phyloP scores from a whole-genome alignment of 30 jellyfish, hydroid and myxozoan species.

The Pseudorhiza aurosa region DNA sequence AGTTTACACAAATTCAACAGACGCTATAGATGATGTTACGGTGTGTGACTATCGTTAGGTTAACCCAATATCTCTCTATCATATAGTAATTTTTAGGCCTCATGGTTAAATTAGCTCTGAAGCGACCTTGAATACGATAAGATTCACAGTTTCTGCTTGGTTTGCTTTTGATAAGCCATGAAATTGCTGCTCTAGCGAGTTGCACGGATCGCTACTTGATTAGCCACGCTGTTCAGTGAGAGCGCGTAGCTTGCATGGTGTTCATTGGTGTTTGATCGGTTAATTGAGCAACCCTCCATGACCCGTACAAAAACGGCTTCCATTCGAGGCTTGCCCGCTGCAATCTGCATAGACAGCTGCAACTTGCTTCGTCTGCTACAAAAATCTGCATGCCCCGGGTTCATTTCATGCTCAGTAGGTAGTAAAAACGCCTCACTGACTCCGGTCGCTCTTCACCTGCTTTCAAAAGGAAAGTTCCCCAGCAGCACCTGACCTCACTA shows the following conservation, averaged over 20 bases:
- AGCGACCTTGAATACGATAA: too few relatives aligned
- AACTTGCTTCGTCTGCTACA: conserved; percentile 27
- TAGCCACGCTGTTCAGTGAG: conserved; percentile 1
- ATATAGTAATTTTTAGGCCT: too few relatives aligned
- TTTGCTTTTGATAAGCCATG: background rate
- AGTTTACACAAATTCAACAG: too few relatives aligned
- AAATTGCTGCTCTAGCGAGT: background rate
- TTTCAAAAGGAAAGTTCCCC: background rate
- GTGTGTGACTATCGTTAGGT: too few relatives aligned
- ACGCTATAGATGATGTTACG: too few relatives aligned
- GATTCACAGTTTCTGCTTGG: background rate
- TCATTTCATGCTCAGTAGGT: conserved; percentile 3
- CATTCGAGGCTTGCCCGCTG: background rate
- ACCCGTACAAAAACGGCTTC: background rate
- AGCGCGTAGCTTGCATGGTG: background rate
- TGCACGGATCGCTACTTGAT: conserved; percentile 31
- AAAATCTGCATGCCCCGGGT: background rate
- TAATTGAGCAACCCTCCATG: background rate
- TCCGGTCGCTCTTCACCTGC: conserved; percentile 1
- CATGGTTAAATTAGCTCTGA: too few relatives aligned
- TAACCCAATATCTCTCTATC: too few relatives aligned
- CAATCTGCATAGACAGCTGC: conserved; percentile 17
- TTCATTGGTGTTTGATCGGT: background rate
- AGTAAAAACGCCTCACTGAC: background rate
- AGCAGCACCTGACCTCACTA: too few relatives aligned